These are phyloP conservation scores for Trichonephila clavipes DNA, from an alignment of 1,140 invertebrate species.

Conservation along the genomic window DNA sequence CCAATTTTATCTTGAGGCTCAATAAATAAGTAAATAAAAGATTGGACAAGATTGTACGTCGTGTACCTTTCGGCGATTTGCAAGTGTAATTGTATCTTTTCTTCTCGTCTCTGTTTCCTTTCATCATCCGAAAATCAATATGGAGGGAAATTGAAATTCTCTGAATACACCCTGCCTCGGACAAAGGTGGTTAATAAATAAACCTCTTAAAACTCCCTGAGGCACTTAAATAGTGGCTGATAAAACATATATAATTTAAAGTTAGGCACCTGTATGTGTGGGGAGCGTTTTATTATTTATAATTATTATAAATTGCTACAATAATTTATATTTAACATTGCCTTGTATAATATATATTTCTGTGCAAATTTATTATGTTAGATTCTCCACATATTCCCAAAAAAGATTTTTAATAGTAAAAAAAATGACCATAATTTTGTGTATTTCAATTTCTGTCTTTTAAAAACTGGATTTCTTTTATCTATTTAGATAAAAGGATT, in stretches of 20 bases:
- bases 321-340: too few relatives aligned
- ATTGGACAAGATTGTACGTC: neutral
- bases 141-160: neutral
- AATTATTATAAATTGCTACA: too few relatives aligned
- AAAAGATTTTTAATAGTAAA: too few relatives aligned
- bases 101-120: slow-evolving; percentile 8
- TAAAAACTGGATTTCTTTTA: too few relatives aligned
- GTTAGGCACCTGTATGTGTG: neutral
- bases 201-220: neutral
- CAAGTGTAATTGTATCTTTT: slow-evolving; percentile 32
- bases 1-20: slow-evolving; percentile 18
- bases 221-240: neutral
- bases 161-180: neutral
- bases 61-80: slow-evolving; percentile 13
- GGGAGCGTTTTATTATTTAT: neutral
- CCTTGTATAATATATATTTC: too few relatives aligned
- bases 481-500: too few relatives aligned
- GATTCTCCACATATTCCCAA: too few relatives aligned
- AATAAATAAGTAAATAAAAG: slow-evolving; percentile 32
- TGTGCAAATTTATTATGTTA: too few relatives aligned
- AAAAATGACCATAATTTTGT: too few relatives aligned
- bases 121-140: slow-evolving; percentile 4
- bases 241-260: neutral
- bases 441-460: too few relatives aligned
- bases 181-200: slow-evolving; percentile 23